Evolutionary conservation across 2,113 vertebrate species (phyloP).

Genomic region (Lipophrys pholis): DNA sequence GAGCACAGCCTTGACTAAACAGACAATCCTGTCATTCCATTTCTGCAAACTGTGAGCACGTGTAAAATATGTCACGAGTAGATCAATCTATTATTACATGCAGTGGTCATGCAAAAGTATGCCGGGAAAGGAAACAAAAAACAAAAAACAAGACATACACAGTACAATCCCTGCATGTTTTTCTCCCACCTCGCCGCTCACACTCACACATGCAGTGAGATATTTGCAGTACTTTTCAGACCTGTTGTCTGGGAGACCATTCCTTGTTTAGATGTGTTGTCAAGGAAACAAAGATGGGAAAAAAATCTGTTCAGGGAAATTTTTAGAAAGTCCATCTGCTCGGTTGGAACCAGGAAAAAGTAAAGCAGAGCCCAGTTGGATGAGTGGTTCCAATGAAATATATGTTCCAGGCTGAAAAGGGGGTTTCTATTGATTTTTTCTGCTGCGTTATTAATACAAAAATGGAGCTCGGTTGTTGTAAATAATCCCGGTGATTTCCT

Average conservation of each 20-base stretch:
- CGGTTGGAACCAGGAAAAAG: slow-evolving; percentile 69
- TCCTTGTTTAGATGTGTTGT: slow-evolving; percentile 85
- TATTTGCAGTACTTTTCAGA: slow-evolving; percentile 73
- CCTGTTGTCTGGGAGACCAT: slow-evolving; percentile 84
- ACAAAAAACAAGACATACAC: slow-evolving; percentile 5
- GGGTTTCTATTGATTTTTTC: slow-evolving; percentile 63
- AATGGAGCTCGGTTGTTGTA: slow-evolving; percentile 56
- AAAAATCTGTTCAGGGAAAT: slow-evolving; percentile 73
- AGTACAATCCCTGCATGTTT: slow-evolving; percentile 22
- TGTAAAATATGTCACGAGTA: slow-evolving; percentile 26
- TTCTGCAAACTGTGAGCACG: background rate
- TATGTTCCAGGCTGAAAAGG: slow-evolving; percentile 52
- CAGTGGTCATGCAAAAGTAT: slow-evolving; percentile 1
- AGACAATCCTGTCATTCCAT: slow-evolving; percentile 54
- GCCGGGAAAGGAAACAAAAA: background rate
- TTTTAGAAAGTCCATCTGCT: slow-evolving; percentile 81
- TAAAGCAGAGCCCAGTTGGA: slow-evolving; percentile 51
- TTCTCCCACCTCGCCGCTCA: slow-evolving; percentile 35
- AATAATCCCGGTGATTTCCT: slow-evolving; percentile 60
- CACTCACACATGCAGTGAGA: slow-evolving; percentile 38
- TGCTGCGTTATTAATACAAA: slow-evolving; percentile 69
- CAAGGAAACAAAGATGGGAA: slow-evolving; percentile 82
- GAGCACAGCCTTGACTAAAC: slow-evolving; percentile 47
- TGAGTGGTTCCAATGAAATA: slow-evolving; percentile 67
- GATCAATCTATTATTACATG: slow-evolving; percentile 50